Evolutionary conservation across 2,888 invertebrate genomes (phyloP).

Genomic region (Melipona bicolor): DNA sequence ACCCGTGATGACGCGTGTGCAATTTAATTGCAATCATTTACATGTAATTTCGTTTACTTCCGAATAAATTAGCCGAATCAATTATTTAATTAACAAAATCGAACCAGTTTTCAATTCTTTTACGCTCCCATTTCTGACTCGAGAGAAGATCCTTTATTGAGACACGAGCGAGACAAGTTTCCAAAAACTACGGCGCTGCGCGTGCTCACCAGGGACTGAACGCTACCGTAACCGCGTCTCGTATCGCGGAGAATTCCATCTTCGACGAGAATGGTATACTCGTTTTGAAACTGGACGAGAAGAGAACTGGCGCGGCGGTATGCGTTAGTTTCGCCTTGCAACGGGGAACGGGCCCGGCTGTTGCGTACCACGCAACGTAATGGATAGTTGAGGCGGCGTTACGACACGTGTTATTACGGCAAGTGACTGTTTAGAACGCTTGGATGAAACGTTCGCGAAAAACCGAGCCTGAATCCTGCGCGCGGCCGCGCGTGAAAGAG

Average conservation of each 20-base stretch:
- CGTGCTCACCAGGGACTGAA: background rate
- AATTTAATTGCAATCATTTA: too few species aligned
- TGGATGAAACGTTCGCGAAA: slow-evolving; percentile 51
- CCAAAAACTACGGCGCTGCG: too few species aligned
- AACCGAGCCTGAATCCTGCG: slow-evolving; percentile 22
- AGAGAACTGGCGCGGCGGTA: background rate
- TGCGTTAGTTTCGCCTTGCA: slow-evolving; percentile 21
- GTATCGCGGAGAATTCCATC: background rate
- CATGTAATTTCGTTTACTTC: too few species aligned
- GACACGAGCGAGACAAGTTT: too few species aligned
- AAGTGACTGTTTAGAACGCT: slow-evolving; percentile 25
- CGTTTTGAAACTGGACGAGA: slow-evolving; percentile 9
- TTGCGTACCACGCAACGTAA: slow-evolving; percentile 57
- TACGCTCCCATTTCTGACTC: too few species aligned
- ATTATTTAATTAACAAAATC: too few species aligned
- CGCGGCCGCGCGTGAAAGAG: slow-evolving; percentile 10
- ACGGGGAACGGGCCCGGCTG: background rate
- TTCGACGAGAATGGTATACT: background rate
- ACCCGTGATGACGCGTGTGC: too few species aligned
- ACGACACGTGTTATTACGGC: slow-evolving; percentile 65
- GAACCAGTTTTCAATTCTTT: too few species aligned
- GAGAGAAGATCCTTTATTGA: too few species aligned
- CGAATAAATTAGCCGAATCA: too few species aligned
- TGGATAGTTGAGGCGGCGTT: slow-evolving; percentile 61
- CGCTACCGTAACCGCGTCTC: background rate